Percentiles rank a stretch among this genome's conserved stretches.
These are phyloP conservation scores for Teleogryllus occipitalis DNA, from an alignment of 1,140 invertebrate genomes.

Conservation along the genomic window DNA sequence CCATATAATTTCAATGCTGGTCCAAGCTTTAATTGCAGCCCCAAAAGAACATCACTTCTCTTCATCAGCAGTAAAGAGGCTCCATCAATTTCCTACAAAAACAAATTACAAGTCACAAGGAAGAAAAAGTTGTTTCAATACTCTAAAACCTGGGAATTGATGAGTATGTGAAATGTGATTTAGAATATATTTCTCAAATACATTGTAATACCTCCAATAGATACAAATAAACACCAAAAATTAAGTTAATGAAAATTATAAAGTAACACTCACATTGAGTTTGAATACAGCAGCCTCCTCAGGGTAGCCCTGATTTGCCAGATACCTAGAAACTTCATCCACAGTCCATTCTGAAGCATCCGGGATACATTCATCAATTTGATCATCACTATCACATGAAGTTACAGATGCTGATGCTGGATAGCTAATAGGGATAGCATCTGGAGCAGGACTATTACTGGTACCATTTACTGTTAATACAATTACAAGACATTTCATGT, in stretches of 20 bases:
- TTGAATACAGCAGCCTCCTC: slow-evolving; percentile 68
- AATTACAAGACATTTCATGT: not conserved
- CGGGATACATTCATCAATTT: slow-evolving; percentile 59
- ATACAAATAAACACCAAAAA: not conserved
- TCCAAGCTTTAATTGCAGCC: slow-evolving; percentile 68
- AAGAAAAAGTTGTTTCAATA: not conserved
- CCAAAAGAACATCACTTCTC: slow-evolving; percentile 67
- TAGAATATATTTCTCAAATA: not conserved
- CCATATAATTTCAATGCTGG: slow-evolving; percentile 80
- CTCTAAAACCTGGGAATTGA: too few relatives aligned
- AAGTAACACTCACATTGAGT: slow-evolving; percentile 54
- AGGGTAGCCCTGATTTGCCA: slow-evolving; percentile 57
- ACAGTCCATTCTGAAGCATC: slow-evolving; percentile 72
- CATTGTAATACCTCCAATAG: not conserved
- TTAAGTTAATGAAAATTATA: not conserved
- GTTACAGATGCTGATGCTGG: not conserved
- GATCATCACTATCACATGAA: slow-evolving; percentile 15
- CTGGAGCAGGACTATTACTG: not conserved
- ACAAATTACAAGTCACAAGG: slow-evolving; percentile 19
- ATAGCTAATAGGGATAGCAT: not conserved
- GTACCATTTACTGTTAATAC: not conserved
- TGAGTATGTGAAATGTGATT: not conserved
- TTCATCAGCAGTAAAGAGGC: slow-evolving; percentile 68
- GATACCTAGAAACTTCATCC: slow-evolving; percentile 73
- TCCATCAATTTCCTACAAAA: slow-evolving; percentile 79